These are phyloP conservation scores for Eudemis profundana DNA, from an alignment of 2,888 invertebrate genomes.

Conservation along the genomic window DNA sequence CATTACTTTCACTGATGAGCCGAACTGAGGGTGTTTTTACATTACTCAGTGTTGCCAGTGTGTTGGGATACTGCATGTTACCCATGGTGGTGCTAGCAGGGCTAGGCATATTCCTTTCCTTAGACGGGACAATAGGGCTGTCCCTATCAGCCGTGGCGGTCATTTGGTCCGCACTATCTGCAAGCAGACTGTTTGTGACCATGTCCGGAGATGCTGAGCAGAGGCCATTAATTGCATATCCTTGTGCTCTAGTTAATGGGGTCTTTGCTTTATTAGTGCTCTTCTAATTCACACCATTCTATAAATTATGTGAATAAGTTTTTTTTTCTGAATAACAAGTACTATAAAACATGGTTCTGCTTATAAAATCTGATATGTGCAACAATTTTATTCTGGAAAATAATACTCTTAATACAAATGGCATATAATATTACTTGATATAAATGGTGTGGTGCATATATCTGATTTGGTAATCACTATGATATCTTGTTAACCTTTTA, in stretches of 20 bases:
- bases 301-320: not conserved
- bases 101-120: slow-evolving; percentile 90
- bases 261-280: slow-evolving; percentile 96
- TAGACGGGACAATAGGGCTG: slow-evolving; percentile 90
- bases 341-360: not conserved
- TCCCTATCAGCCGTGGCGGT: slow-evolving; percentile 88
- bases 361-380: not conserved
- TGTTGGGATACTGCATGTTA: slow-evolving; percentile 96
- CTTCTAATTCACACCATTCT: slow-evolving; percentile 83
- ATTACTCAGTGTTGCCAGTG: slow-evolving; percentile 92
- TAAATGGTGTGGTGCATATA: not conserved
- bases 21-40: slow-evolving; percentile 89
- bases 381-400: not conserved
- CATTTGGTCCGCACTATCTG: slow-evolving; percentile 96
- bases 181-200: slow-evolving; percentile 96
- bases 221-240: slow-evolving; percentile 95
- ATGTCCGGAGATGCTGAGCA: slow-evolving; percentile 95
- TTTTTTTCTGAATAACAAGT: not conserved
- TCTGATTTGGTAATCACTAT: not conserved
- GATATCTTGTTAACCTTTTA: not conserved
- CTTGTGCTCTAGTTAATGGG: slow-evolving; percentile 96
- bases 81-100: slow-evolving; percentile 96
- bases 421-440: not conserved
- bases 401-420: not conserved
- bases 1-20: slow-evolving; percentile 92